Evolutionary conservation across 2,113 vertebrate species (phyloP).

Genomic region (Pygoscelis antarcticus): DNA sequence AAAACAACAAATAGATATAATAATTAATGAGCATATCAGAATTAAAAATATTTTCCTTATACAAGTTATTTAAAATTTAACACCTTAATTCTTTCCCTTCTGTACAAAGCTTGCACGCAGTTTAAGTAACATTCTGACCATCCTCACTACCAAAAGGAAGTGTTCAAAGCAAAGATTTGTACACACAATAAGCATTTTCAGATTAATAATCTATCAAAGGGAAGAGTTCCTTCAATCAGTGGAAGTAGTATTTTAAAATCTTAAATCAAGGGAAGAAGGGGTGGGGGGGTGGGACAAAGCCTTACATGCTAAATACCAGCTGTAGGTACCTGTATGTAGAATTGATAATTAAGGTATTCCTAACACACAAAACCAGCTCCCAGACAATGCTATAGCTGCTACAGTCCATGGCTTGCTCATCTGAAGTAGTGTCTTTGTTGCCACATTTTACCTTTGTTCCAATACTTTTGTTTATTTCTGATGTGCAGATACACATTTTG

Average conservation of each 20-base stretch:
- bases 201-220: slow-evolving; percentile 77
- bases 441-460: slow-evolving; percentile 78
- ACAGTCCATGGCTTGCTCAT: slow-evolving; percentile 81
- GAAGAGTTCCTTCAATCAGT: slow-evolving; percentile 77
- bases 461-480: slow-evolving; percentile 76
- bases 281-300: slow-evolving; percentile 66
- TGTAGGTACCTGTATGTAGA: slow-evolving; percentile 82
- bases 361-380: slow-evolving; percentile 76
- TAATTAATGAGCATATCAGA: slow-evolving; percentile 76
- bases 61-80: slow-evolving; percentile 80
- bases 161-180: slow-evolving; percentile 71
- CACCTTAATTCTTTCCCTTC: slow-evolving; percentile 78
- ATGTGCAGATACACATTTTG: slow-evolving; percentile 80
- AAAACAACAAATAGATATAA: slow-evolving; percentile 74
- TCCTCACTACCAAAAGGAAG: slow-evolving; percentile 65
- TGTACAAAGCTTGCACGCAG: slow-evolving; percentile 74
- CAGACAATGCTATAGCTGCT: slow-evolving; percentile 72
- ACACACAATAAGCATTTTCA: slow-evolving; percentile 78
- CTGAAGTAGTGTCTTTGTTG: slow-evolving; percentile 82
- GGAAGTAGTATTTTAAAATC: slow-evolving; percentile 74
- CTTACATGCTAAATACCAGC: slow-evolving; percentile 82
- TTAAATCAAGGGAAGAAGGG: slow-evolving; percentile 63
- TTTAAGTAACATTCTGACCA: slow-evolving; percentile 78
- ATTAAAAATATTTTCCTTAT: slow-evolving; percentile 78
- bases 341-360: slow-evolving; percentile 74